Conservation (phyloP, 2,113 vertebrate species). For the Euleptes europaea region DNA sequence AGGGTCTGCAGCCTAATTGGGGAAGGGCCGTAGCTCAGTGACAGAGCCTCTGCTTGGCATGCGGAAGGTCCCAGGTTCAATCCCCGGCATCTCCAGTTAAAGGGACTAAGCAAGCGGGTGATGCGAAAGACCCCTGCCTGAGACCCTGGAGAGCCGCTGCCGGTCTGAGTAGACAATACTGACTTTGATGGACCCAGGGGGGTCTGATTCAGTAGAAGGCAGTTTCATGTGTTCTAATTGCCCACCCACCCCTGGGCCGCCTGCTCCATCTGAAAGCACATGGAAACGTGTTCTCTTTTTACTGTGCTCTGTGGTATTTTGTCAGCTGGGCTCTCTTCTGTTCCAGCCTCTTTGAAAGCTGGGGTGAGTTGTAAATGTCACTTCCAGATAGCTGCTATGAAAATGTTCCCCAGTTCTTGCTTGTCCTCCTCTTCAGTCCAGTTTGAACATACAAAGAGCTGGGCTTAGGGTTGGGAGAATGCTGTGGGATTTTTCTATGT, state of each 20-base stretch:
- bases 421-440: background rate
- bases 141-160: too few relatives aligned
- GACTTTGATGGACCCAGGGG: too few relatives aligned
- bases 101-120: too few relatives aligned
- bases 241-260: conserved; percentile 6
- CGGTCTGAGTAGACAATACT: too few relatives aligned
- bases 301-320: conserved; percentile 45
- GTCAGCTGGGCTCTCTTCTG: conserved; percentile 62
- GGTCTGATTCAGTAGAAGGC: too few relatives aligned
- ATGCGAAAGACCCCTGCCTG: too few relatives aligned
- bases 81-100: too few relatives aligned
- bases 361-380: background rate
- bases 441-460: background rate
- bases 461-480: background rate
- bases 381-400: accelerated
- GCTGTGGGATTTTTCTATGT: too few relatives aligned
- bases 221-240: too few relatives aligned
- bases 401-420: background rate
- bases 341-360: background rate
- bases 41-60: too few relatives aligned
- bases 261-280: conserved; percentile 55
- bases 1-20: conserved; percentile 34
- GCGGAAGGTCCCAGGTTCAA: too few relatives aligned
- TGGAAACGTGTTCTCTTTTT: conserved; percentile 51
- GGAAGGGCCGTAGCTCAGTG: too few relatives aligned